A percentile compares a stretch with the other conserved stretches of the same genome.
phyloP scores from a whole-genome alignment of 2,888 invertebrate genomes.

The Eupeodes luniger region DNA sequence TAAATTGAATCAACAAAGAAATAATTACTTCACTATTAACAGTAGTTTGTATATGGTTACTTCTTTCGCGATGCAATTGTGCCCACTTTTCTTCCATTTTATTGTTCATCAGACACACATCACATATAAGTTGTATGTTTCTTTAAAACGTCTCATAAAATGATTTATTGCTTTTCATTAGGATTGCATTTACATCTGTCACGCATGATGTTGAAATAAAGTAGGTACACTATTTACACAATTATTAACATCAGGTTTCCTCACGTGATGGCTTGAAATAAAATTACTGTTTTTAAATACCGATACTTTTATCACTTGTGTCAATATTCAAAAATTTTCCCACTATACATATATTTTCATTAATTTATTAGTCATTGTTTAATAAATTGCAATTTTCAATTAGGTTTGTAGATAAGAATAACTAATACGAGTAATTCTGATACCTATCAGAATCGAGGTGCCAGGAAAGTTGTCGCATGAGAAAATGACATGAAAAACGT shows the following conservation, averaged over 20 bases:
- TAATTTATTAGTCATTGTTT: no score
- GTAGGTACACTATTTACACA: conserved; percentile 2
- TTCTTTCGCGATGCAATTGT: background rate
- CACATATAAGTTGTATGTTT: no score
- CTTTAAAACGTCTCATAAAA: background rate
- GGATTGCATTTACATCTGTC: conserved; percentile 21
- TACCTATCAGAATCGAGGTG: no score
- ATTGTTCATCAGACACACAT: background rate
- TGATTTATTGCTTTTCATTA: conserved; percentile 30
- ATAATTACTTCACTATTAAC: background rate
- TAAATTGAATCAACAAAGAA: conserved; percentile 18
- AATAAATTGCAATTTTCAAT: no score
- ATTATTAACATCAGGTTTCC: background rate
- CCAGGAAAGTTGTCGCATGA: no score
- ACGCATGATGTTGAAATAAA: conserved; percentile 24
- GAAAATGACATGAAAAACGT: no score
- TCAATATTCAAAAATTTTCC: no score
- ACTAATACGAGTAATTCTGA: no score
- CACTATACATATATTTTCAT: no score
- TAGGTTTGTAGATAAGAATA: no score
- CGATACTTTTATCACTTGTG: no score
- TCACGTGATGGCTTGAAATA: background rate
- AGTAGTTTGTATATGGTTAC: background rate
- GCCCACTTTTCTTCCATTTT: conserved; percentile 5
- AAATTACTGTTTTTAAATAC: background rate